Evolutionary conservation across 2,113 vertebrate species (phyloP).

Genomic region (Noctilio leporinus): DNA sequence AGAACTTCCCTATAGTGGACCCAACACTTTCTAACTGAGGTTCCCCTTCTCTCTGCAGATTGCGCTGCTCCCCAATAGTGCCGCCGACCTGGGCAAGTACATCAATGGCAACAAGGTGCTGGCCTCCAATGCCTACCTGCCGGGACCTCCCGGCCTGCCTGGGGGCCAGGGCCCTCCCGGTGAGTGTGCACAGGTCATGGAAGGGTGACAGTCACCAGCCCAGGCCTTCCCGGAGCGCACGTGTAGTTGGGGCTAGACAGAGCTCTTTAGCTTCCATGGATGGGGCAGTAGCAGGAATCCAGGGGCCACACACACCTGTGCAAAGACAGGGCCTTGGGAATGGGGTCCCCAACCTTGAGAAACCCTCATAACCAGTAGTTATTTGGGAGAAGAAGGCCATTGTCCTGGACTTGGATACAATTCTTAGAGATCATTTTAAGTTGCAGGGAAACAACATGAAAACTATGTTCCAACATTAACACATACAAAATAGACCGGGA

Average conservation of each 20-base stretch:
- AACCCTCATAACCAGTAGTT: not conserved
- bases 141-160: slow-evolving; percentile 89
- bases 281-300: too few species aligned
- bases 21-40: not conserved
- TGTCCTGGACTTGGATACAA: not conserved
- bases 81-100: slow-evolving; percentile 88
- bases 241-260: fast-evolving
- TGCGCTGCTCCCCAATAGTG: slow-evolving; percentile 87
- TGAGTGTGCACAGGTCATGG: slow-evolving; percentile 67
- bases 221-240: not conserved
- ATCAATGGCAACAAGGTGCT: slow-evolving; percentile 88
- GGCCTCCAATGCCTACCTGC: slow-evolving; percentile 85
- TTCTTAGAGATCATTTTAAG: not conserved
- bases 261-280: not conserved
- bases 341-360: not conserved
- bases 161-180: slow-evolving; percentile 88
- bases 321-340: fast-evolving
- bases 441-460: not conserved
- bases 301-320: fast-evolving
- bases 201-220: not conserved
- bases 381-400: not conserved
- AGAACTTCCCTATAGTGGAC: fast-evolving
- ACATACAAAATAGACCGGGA: not conserved
- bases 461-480: not conserved
- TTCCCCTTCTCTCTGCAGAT: slow-evolving; percentile 79